phyloP scores from a whole-genome alignment of 2,113 vertebrate genomes.

The Albula goreensis region DNA sequence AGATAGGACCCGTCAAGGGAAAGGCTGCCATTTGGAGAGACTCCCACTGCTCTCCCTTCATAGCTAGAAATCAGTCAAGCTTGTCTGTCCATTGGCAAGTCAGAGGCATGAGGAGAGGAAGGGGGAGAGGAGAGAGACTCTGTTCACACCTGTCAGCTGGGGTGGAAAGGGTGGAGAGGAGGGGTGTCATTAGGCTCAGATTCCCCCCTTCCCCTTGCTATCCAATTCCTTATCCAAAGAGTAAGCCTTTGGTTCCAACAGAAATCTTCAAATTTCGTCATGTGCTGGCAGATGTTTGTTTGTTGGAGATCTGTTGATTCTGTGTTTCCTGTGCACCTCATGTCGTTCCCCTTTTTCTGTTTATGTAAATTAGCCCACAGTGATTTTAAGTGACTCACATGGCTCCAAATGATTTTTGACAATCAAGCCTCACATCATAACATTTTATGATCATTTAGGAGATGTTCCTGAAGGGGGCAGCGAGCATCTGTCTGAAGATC shows the following conservation, averaged over 20 bases:
- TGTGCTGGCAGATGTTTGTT: too few species aligned
- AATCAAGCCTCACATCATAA: too few species aligned
- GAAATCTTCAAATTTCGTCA: too few species aligned
- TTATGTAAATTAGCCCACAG: background rate
- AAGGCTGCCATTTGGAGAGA: background rate
- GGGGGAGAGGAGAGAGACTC: slow-evolving; percentile 60
- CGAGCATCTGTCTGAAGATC: slow-evolving; percentile 11
- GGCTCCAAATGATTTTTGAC: background rate
- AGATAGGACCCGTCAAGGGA: background rate
- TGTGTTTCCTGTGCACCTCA: too few species aligned
- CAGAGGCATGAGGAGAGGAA: slow-evolving; percentile 50
- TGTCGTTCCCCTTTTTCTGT: too few species aligned
- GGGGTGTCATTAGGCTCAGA: background rate
- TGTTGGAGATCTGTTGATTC: too few species aligned
- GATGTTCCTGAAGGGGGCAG: slow-evolving; percentile 24
- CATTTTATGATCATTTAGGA: too few species aligned
- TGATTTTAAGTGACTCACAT: too few species aligned
- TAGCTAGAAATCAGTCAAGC: slow-evolving; percentile 85
- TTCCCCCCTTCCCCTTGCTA: background rate
- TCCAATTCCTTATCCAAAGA: too few species aligned
- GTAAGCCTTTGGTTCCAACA: too few species aligned
- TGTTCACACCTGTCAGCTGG: slow-evolving; percentile 63
- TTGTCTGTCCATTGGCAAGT: slow-evolving; percentile 68
- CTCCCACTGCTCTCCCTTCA: slow-evolving; percentile 64
- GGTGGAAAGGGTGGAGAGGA: slow-evolving; percentile 36